phyloP scores from a whole-genome alignment of 1,140 invertebrate genomes.

The Meloidogyne hapla region DNA sequence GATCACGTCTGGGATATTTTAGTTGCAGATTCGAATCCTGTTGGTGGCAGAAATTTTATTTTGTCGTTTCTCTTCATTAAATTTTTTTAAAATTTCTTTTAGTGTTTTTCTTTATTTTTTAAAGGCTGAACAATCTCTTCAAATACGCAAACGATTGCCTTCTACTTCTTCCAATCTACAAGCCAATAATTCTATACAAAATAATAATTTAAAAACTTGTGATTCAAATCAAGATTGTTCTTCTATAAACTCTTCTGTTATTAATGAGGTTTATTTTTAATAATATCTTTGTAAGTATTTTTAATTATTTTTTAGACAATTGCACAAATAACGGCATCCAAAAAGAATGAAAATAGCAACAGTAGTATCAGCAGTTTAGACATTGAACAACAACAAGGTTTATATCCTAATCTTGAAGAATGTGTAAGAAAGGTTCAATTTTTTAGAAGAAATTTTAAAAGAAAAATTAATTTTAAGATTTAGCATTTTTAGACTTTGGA shows the following conservation, averaged over 20 bases:
- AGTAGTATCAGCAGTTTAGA: conserved; percentile 3
- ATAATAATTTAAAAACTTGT: not conserved
- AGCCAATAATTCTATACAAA: too few relatives aligned
- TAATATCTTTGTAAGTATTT: not conserved
- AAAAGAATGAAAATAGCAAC: not conserved
- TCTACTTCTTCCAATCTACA: not conserved
- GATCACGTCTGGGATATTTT: too few relatives aligned
- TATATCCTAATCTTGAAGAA: conserved; percentile 23
- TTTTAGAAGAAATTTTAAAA: too few relatives aligned
- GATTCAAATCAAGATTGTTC: not conserved
- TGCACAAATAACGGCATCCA: not conserved
- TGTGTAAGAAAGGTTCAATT: conserved; percentile 11
- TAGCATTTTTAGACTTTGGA: conserved; percentile 7
- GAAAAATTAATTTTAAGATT: too few relatives aligned
- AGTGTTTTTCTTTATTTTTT: not conserved
- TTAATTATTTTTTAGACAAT: not conserved
- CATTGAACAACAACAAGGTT: too few relatives aligned
- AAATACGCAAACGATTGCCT: not conserved
- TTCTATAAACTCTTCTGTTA: conserved; percentile 3
- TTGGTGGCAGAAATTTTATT: too few relatives aligned
- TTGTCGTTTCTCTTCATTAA: too few relatives aligned
- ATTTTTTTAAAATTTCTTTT: not conserved
- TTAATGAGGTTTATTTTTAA: not conserved
- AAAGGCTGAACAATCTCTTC: not conserved
- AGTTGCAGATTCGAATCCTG: too few relatives aligned